phyloP scores from a whole-genome alignment of 2,888 invertebrate species.

The Eupithecia subumbrata region DNA sequence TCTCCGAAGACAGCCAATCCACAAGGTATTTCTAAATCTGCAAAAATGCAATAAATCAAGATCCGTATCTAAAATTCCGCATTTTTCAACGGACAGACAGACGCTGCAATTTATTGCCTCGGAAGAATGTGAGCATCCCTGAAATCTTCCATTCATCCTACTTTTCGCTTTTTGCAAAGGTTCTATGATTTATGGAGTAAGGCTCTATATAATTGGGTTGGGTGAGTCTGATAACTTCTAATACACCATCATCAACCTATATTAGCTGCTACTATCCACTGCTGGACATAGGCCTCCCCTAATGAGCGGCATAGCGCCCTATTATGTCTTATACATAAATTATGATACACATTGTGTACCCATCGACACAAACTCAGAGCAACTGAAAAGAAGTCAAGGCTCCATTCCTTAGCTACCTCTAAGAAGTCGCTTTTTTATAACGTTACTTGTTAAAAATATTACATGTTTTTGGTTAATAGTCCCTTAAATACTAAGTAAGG shows the following conservation, averaged over 20 bases:
- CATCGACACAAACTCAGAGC: background rate
- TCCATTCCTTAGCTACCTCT: background rate
- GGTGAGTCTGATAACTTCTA: background rate
- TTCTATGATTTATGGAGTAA: slow-evolving; percentile 22
- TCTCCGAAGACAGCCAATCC: background rate
- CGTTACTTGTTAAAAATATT: no score
- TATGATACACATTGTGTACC: background rate
- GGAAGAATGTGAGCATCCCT: slow-evolving; percentile 1
- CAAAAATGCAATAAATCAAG: slow-evolving; percentile 23
- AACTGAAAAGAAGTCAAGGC: no score
- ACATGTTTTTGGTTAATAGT: no score
- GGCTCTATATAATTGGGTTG: background rate
- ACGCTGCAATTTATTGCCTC: slow-evolving; percentile 24
- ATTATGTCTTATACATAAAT: no score
- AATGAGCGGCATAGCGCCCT: no score
- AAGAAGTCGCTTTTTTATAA: no score
- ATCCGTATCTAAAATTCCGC: slow-evolving; percentile 19
- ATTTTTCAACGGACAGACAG: slow-evolving; percentile 28
- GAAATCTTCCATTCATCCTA: slow-evolving; percentile 16
- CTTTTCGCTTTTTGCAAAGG: slow-evolving; percentile 17
- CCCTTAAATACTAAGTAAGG: no score
- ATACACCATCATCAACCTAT: background rate
- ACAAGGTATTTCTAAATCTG: slow-evolving; percentile 4
- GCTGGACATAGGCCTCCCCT: no score
- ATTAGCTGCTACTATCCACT: no score